A percentile compares a stretch with the other conserved stretches of the same genome.
Evolutionary conservation across 2,888 invertebrate genomes (phyloP).

Genomic region (Drosophila prostipennis): DNA sequence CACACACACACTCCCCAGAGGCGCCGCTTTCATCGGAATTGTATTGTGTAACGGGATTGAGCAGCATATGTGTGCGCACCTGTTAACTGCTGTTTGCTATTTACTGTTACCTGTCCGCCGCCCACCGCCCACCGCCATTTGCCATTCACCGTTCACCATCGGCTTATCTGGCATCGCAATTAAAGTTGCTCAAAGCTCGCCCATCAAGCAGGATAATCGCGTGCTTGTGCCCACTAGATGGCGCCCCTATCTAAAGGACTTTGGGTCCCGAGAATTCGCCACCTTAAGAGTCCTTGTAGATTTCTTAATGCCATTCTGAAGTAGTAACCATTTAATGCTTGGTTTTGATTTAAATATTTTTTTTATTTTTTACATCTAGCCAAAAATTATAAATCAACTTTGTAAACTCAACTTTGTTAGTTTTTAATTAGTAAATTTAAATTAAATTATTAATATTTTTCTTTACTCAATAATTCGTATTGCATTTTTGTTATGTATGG

Average conservation of each 20-base stretch:
- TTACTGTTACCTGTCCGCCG: conserved; percentile 10
- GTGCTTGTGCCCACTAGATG: conserved; percentile 21
- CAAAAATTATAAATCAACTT: too few relatives aligned
- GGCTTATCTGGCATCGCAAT: conserved; percentile 10
- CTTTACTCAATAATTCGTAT: too few relatives aligned
- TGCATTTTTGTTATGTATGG: too few relatives aligned
- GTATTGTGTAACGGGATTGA: conserved; percentile 33
- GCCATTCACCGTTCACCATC: not conserved
- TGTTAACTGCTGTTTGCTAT: conserved; percentile 35
- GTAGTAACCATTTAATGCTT: too few relatives aligned
- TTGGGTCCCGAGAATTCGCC: not conserved
- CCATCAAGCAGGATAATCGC: conserved; percentile 28
- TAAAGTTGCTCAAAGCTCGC: conserved; percentile 29
- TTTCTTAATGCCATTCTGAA: too few relatives aligned
- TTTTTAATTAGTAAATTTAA: too few relatives aligned
- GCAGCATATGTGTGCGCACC: conserved; percentile 50
- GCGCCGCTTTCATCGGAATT: conserved; percentile 30
- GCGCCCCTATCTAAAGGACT: conserved; percentile 9
- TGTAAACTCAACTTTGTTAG: too few relatives aligned
- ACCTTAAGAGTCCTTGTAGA: not conserved
- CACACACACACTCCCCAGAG: conserved; percentile 34
- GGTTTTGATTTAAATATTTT: too few relatives aligned
- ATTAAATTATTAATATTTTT: too few relatives aligned
- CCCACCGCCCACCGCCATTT: not conserved
- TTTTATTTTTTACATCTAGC: too few relatives aligned